These are phyloP conservation scores for Nothoprocta pentlandii DNA, from an alignment of 2,113 vertebrate genomes.

Conservation along the genomic window DNA sequence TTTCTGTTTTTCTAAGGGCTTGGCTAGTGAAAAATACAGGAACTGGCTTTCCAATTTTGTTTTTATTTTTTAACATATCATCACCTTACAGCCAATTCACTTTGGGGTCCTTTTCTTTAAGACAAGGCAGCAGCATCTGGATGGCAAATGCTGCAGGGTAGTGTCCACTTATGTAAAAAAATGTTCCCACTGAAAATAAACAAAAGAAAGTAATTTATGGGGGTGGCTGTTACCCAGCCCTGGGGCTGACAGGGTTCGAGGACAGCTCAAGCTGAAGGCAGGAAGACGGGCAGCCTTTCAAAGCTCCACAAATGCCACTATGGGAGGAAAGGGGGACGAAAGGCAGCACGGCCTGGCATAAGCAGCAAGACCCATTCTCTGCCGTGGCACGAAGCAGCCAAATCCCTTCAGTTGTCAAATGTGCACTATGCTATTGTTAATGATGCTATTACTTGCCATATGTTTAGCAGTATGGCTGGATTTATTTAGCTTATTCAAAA, in stretches of 20 bases:
- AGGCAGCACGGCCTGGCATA: neutral
- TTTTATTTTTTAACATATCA: neutral
- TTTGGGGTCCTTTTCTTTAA: neutral
- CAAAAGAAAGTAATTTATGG: neutral
- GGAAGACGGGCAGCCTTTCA: constrained; percentile 24
- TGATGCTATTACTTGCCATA: constrained; percentile 72
- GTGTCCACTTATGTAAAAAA: neutral
- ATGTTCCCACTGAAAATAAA: neutral
- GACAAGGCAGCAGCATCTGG: neutral
- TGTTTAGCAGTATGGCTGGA: constrained; percentile 60
- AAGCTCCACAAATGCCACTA: constrained; percentile 18
- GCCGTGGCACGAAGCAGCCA: constrained; percentile 47
- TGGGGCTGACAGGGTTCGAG: neutral
- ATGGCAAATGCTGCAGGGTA: neutral
- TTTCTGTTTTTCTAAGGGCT: constrained; percentile 14
- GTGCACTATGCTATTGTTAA: constrained; percentile 64
- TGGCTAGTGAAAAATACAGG: neutral
- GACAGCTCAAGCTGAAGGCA: neutral
- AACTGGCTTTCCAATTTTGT: neutral
- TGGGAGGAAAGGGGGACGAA: neutral
- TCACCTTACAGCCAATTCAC: neutral
- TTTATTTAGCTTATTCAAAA: constrained; percentile 62
- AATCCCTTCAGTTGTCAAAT: constrained; percentile 64
- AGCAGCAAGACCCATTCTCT: neutral
- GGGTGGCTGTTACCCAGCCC: rapidly evolving